Conservation (phyloP, 2,113 vertebrate species). For the Condylura cristata region DNA sequence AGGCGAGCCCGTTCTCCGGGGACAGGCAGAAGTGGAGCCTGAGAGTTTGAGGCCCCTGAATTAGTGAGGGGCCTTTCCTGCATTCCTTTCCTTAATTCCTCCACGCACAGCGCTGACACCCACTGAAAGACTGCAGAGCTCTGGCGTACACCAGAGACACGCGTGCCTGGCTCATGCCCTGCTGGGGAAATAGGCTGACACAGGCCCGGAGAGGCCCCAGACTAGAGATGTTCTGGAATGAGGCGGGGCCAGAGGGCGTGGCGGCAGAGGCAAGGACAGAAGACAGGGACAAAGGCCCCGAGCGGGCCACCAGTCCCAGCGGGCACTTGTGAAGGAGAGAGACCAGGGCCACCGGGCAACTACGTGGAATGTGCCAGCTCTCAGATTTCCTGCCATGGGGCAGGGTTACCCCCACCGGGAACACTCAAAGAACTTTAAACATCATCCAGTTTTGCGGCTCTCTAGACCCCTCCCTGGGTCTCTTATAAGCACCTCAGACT, state of each 20-base stretch:
- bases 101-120: accelerated
- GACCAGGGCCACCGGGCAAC: too few species aligned
- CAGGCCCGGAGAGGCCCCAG: accelerated
- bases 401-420: accelerated
- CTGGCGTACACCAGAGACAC: accelerated
- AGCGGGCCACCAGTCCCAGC: too few species aligned
- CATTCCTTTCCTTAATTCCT: accelerated
- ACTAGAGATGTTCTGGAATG: background rate
- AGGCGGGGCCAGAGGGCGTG: background rate
- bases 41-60: background rate
- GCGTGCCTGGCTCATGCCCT: accelerated
- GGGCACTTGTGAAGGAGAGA: too few species aligned
- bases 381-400: background rate
- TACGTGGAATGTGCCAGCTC: accelerated
- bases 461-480: background rate
- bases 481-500: background rate
- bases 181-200: background rate
- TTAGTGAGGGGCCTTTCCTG: accelerated
- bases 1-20: background rate
- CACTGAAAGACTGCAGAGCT: background rate
- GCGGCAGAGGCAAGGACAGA: background rate
- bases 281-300: background rate
- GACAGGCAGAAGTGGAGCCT: background rate
- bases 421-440: background rate
- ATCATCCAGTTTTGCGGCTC: background rate